Evolutionary conservation across 2,888 invertebrate species (phyloP), one percentile per base, ranked within the genome.

Genomic region (Lypha dubia): DNA sequence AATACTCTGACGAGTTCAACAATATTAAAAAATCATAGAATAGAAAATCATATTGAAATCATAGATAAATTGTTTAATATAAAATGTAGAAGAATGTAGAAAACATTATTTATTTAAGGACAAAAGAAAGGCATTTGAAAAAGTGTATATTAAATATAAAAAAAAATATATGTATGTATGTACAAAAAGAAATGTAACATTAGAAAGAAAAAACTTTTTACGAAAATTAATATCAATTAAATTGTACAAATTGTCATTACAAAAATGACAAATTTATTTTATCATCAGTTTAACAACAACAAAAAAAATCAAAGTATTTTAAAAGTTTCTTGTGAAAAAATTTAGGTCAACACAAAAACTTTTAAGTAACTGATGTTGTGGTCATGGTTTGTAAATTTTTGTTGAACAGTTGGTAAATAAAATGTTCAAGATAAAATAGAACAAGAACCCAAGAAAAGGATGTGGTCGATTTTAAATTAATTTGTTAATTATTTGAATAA

Each of bases 221-320:
- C n/a, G n/a, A 35, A 71, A 79, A 71, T 75, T 73, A 63, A 80
- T 76, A 73, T 73, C 84, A 84, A 84, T 80, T 84, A 84, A 80
- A 80, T 73, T 38, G 70, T 67, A n/a, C n/a, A n/a, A 80, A 80
- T 84, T n/a, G n/a, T 80, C 65, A 84, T 84, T 80, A 68, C 13
- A n/a, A 58, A 80, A 76, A 80, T 80, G 73, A 77, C 80, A 80
- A 84, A 80, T 84, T 76, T 62, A 58, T 46, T 67, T 67, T 53
- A n/a, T 35, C 11, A 70, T 71, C 46, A 46, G 9, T 41, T 28
- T 32, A 35, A n/a, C n/a, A n/a, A n/a, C n/a, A n/a, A n/a, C n/a
- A n/a, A 0, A 15, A 67, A 65, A 46, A 70, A 28, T 24, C 58
- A 62, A 11, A 7, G 11, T 17, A 20, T 68, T 68, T n/a, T 20